Evolutionary conservation across 2,113 vertebrate genomes (phyloP).

Genomic region (Emydocephalus ijimae): DNA sequence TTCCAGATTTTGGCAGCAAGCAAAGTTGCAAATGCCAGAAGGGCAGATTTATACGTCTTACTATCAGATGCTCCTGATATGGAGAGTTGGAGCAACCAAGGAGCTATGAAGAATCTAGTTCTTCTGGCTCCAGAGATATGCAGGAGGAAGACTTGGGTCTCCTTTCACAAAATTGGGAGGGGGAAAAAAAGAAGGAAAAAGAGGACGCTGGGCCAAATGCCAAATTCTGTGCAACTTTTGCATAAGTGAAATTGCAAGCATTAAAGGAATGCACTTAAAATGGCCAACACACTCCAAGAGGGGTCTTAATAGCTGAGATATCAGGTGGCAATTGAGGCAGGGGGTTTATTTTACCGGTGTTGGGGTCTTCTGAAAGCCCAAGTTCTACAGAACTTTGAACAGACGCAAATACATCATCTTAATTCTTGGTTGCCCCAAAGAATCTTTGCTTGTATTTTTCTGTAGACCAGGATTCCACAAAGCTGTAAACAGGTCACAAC

Average conservation of each 20-base stretch:
- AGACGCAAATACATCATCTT: not conserved
- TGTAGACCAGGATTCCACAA: not conserved
- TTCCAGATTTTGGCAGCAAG: slow-evolving; percentile 1
- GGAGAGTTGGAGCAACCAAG: not conserved
- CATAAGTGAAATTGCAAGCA: not conserved
- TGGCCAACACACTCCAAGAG: not conserved
- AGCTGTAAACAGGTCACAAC: not conserved
- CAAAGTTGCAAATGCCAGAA: not conserved
- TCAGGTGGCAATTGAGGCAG: not conserved
- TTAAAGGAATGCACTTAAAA: not conserved
- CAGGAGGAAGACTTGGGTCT: not conserved
- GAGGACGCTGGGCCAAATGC: not conserved
- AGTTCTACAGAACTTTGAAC: not conserved
- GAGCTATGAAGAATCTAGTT: not conserved
- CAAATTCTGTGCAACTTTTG: not conserved
- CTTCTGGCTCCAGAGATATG: not conserved
- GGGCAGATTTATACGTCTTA: not conserved
- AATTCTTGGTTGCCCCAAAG: not conserved
- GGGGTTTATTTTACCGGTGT: not conserved
- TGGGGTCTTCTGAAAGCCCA: not conserved
- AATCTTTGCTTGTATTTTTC: not conserved
- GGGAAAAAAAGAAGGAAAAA: not conserved
- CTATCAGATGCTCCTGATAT: not conserved
- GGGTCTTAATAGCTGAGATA: not conserved
- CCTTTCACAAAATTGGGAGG: not conserved